Conservation (phyloP, 2,113 vertebrate species). For the Bufo gargarizans region DNA sequence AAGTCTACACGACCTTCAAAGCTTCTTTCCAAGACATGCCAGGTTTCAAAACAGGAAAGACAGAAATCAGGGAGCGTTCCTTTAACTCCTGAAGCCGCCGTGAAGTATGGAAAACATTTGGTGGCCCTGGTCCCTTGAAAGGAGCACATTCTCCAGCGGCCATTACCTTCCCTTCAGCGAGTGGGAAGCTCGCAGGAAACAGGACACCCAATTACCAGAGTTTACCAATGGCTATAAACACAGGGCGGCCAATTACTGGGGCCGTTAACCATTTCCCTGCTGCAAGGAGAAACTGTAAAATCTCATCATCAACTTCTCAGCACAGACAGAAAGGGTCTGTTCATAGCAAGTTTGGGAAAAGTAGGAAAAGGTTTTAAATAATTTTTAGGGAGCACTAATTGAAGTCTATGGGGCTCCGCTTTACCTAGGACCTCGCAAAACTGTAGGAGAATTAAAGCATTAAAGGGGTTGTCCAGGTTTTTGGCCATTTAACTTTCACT, state of each 20-base stretch:
- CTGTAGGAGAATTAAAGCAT: too few relatives aligned
- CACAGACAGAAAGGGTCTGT: not conserved
- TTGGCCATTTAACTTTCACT: too few relatives aligned
- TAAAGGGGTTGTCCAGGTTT: too few relatives aligned
- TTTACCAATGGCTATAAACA: not conserved
- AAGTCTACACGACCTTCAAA: not conserved
- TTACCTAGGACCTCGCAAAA: too few relatives aligned
- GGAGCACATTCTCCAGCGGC: not conserved
- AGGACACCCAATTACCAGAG: slow-evolving; percentile 25
- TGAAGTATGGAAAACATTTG: not conserved
- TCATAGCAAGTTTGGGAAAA: not conserved
- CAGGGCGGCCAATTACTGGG: not conserved
- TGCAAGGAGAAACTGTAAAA: not conserved
- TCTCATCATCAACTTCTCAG: not conserved
- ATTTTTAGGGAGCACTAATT: too few relatives aligned
- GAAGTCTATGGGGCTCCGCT: too few relatives aligned
- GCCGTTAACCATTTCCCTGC: not conserved
- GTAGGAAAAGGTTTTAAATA: not conserved
- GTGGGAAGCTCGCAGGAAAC: slow-evolving; percentile 2
- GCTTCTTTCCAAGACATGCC: too few relatives aligned
- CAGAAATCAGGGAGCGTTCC: not conserved
- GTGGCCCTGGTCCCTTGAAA: too few relatives aligned
- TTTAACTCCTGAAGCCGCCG: not conserved
- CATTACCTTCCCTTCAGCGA: not conserved
- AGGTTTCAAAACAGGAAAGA: not conserved